phyloP scores from a whole-genome alignment of 2,888 invertebrate genomes.

The Muschampia plurimacula region DNA sequence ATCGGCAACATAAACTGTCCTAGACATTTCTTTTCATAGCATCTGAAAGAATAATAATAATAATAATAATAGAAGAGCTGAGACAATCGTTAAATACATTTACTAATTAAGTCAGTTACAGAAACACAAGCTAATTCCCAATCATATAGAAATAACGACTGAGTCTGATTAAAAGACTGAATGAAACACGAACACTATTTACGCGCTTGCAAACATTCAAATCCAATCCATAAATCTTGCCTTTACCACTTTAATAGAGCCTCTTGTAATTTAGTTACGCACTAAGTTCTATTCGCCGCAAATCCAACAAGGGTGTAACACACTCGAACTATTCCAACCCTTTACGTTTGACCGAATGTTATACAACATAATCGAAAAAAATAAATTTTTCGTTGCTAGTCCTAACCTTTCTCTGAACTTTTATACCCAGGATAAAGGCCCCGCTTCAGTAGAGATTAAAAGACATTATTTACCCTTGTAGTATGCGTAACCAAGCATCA shows the following conservation, averaged over 20 bases:
- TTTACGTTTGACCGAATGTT: conserved; percentile 52
- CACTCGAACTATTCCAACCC: conserved; percentile 44
- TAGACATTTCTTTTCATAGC: too few relatives aligned
- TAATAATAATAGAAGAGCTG: not conserved
- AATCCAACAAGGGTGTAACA: conserved; percentile 46
- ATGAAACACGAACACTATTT: conserved; percentile 1
- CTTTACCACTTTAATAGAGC: conserved; percentile 14
- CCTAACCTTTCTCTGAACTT: conserved; percentile 67
- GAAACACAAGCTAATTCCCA: not conserved
- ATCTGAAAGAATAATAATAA: too few relatives aligned
- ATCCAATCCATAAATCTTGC: conserved; percentile 10
- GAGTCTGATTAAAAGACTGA: not conserved
- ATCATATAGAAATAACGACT: not conserved
- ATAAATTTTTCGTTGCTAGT: conserved; percentile 69
- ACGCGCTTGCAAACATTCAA: conserved; percentile 1
- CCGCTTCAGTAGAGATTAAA: conserved; percentile 74
- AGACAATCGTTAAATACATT: not conserved
- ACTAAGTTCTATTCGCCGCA: conserved; percentile 47
- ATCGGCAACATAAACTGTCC: too few relatives aligned
- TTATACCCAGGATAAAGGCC: conserved; percentile 72
- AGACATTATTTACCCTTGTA: conserved; percentile 77
- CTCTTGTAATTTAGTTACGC: conserved; percentile 46
- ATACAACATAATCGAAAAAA: conserved; percentile 71
- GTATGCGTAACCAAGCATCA: conserved; percentile 66
- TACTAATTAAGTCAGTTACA: not conserved